These are phyloP conservation scores for Spinibarbus caldwelli DNA, from an alignment of 2,797 vertebrate species.

Conservation along the genomic window DNA sequence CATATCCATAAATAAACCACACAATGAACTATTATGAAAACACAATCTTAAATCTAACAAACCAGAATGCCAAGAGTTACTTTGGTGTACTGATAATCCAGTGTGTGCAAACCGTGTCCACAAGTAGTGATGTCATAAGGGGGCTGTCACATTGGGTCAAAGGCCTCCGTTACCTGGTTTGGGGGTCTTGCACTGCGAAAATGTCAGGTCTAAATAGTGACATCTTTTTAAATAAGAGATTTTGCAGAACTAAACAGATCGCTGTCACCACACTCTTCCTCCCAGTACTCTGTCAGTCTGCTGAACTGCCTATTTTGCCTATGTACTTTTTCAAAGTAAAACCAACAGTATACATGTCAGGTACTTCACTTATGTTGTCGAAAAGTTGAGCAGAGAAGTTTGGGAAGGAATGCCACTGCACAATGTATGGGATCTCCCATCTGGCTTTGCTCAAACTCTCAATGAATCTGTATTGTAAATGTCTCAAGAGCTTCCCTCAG, in stretches of 20 bases:
- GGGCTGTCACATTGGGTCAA: background rate
- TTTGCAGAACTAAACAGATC: background rate
- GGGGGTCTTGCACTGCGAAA: background rate
- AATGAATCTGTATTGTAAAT: constrained; percentile 28
- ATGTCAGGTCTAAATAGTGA: background rate
- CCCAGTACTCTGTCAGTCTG: background rate
- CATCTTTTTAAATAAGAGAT: background rate
- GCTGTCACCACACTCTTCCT: constrained; percentile 8
- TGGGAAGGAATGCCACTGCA: background rate
- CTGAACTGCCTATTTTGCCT: constrained; percentile 3
- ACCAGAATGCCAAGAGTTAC: background rate
- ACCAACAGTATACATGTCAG: background rate
- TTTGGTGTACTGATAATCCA: background rate
- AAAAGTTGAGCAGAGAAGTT: constrained; percentile 18
- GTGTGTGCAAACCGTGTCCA: background rate
- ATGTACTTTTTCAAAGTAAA: background rate
- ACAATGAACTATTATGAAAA: background rate
- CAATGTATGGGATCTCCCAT: background rate
- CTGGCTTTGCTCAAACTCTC: constrained; percentile 19
- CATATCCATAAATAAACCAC: background rate
- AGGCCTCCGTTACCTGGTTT: background rate
- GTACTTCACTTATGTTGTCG: background rate
- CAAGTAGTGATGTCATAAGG: background rate
- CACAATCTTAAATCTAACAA: background rate
- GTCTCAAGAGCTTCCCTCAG: constrained; percentile 31